phyloP scores from a whole-genome alignment of 2,888 invertebrate genomes.

The Zygaena filipendulae region DNA sequence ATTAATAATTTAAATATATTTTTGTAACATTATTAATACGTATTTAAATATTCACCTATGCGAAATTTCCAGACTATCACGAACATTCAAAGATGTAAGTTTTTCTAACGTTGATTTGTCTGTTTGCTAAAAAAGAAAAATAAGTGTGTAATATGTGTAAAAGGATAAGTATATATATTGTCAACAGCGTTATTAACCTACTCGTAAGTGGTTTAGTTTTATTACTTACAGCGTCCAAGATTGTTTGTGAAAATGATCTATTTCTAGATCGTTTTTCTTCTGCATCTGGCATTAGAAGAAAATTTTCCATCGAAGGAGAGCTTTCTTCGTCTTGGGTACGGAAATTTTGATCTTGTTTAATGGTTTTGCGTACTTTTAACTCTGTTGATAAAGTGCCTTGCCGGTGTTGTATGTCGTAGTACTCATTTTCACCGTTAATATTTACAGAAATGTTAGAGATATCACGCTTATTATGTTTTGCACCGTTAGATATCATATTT shows the following conservation, averaged over 20 bases:
- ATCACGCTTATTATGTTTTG: conserved; percentile 7
- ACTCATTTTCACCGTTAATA: conserved; percentile 37
- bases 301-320: conserved; percentile 20
- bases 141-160: too few relatives aligned
- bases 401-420: conserved; percentile 34
- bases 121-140: too few relatives aligned
- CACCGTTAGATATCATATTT: conserved; percentile 13
- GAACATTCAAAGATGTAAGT: conserved; percentile 23
- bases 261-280: conserved; percentile 14
- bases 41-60: conserved; percentile 32
- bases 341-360: conserved; percentile 20
- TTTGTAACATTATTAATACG: too few relatives aligned
- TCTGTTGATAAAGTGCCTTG: conserved; percentile 28
- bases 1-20: too few relatives aligned
- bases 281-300: conserved; percentile 19
- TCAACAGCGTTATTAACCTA: too few relatives aligned
- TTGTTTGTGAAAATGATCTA: conserved; percentile 15
- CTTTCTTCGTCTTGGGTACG: conserved; percentile 8
- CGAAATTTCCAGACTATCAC: conserved; percentile 47
- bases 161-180: too few relatives aligned
- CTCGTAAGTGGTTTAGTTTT: too few relatives aligned
- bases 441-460: conserved; percentile 37
- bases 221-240: conserved; percentile 16
- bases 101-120: too few relatives aligned
- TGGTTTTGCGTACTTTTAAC: conserved; percentile 27